Percentiles rank a stretch among this genome's conserved stretches.
phyloP scores from a whole-genome alignment of 2,888 invertebrate genomes.

The Odontomyia ornata region DNA sequence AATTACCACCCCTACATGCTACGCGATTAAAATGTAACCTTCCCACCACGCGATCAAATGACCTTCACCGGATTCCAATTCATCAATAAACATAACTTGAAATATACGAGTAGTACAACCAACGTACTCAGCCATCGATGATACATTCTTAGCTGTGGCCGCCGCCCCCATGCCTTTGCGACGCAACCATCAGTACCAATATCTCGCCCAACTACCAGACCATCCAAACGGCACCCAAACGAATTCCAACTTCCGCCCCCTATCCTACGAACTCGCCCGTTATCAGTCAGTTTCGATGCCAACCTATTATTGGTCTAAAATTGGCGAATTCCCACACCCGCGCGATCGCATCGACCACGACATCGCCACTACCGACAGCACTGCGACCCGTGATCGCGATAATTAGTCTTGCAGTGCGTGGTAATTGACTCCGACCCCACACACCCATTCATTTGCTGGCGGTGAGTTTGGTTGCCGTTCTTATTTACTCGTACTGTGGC shows the following conservation, averaged over 20 bases:
- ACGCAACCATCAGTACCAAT: background rate
- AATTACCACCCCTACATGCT: too few relatives aligned
- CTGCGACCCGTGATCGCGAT: background rate
- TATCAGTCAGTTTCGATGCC: constrained; percentile 9
- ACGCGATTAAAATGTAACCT: too few relatives aligned
- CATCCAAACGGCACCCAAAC: too few relatives aligned
- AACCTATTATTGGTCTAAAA: constrained; percentile 25
- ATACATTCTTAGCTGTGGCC: background rate
- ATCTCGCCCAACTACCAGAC: background rate
- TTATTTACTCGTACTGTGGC: background rate
- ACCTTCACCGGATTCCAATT: too few relatives aligned
- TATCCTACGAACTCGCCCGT: background rate
- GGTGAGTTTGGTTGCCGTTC: background rate
- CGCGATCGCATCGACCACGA: background rate
- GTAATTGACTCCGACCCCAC: constrained; percentile 19
- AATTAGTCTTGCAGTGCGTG: constrained; percentile 27
- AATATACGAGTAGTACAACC: too few relatives aligned
- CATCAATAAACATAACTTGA: too few relatives aligned
- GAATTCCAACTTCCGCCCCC: constrained; percentile 2
- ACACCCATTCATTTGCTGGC: background rate
- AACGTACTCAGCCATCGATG: too few relatives aligned
- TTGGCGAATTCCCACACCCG: constrained; percentile 36
- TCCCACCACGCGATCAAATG: too few relatives aligned
- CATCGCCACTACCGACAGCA: background rate
- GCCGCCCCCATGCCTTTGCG: background rate